Base-by-base conservation (phyloP, 2,113 vertebrate species). In the Bos indicus region DNA sequence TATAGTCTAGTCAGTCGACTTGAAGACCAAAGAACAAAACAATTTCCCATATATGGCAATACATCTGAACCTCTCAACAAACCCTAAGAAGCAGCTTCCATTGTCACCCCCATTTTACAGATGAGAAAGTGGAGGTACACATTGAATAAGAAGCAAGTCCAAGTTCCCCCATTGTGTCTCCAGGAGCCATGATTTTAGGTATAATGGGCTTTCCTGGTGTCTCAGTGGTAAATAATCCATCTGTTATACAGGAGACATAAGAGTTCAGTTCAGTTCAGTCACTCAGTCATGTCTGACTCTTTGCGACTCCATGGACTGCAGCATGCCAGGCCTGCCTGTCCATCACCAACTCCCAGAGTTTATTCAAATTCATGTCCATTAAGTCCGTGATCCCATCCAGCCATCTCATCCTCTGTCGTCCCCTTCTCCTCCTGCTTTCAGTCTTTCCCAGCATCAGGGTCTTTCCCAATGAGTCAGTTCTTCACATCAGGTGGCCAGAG, bases 51-150 rank as follows among this genome's bases (percentile, higher is more conserved):
- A 1, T 3, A 6, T 54, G 25, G 8, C 15, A 19, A 48, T 62
- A 33, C 17, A 84, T 33, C 54, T 71, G 54, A 82, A 60, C 48
- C 33, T 51, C 17, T 2, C 46, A 56, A 30, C 64, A 10, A 83
- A 6, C 13, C 43, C 40, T 43, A 23, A 17, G 83, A n/a, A 57
- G n/a, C 15, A 52, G 36, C 9, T 46, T 51, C 52, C 3, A 19
- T 23, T 11, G 12, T 23, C 64, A 14, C 28, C 23, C 51, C 52
- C 84, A 59, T 48, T 77, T 95, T 51, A 62, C 16, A 88, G 23
- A n/a, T 57, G 51, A 93, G 59, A 43, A 95, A 83, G 23, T 25
- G 40, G 83, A 96, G 84, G 19, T 71, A n/a, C 43, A 48, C 56
- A 46, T 14, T 88, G 28, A 57, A 2, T 67, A 46, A 77, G 83